phyloP scores from a whole-genome alignment of 53 echinoderm and acorn worm genomes.

The Echinarachnius parma region DNA sequence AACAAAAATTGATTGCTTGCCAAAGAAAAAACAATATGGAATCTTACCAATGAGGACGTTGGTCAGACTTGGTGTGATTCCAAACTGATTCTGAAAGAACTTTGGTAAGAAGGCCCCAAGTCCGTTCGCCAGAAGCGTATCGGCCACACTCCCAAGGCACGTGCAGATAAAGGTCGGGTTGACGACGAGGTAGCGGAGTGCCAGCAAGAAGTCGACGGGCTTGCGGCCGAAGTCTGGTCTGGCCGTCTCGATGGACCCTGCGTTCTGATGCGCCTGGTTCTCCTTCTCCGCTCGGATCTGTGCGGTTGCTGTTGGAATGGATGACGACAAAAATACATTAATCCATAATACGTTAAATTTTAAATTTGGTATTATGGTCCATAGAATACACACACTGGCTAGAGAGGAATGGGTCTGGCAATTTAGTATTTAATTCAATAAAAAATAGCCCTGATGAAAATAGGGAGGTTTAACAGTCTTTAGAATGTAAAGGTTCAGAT shows the following conservation, averaged over 20 bases:
- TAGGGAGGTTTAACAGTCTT: too few species aligned
- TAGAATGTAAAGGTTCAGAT: too few species aligned
- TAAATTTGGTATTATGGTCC: too few species aligned
- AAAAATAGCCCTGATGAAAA: too few species aligned
- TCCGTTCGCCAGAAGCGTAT: constrained; percentile 49
- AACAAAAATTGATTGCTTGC: too few species aligned
- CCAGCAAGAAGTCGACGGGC: constrained; percentile 44
- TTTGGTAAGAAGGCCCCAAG: constrained; percentile 71
- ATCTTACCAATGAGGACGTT: constrained; percentile 75
- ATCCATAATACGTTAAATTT: too few species aligned
- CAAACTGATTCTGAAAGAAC: constrained; percentile 63
- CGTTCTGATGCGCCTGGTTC: constrained; percentile 50
- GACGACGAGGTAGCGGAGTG: constrained; percentile 40
- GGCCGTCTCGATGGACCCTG: constrained; percentile 21
- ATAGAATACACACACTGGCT: too few species aligned
- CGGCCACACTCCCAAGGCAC: constrained; percentile 22
- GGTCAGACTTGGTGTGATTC: constrained; percentile 61
- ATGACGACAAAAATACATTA: too few species aligned
- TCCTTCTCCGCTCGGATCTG: constrained; percentile 62
- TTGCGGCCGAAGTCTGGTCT: constrained; percentile 42
- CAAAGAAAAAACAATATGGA: too few species aligned
- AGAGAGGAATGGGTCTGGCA: too few species aligned
- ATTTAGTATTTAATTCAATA: too few species aligned
- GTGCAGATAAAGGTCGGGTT: constrained; percentile 52
- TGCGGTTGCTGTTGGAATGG: constrained; percentile 56